Base-by-base conservation (phyloP, 2,888 invertebrate species). In the Tenthredo livida region DNA sequence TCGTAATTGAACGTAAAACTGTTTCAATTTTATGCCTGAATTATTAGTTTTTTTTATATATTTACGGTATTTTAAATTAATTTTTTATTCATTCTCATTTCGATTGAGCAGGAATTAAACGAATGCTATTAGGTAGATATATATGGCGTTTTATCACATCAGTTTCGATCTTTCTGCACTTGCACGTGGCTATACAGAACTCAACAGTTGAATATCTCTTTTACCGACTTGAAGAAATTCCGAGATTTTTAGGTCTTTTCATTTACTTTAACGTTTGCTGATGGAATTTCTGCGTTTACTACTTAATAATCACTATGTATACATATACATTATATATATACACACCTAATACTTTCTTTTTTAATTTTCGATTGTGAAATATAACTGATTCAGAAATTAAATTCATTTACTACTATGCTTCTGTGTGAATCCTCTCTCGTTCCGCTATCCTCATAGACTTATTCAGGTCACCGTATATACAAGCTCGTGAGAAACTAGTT, bases 401-500 rank as follows among this genome's bases (percentile, higher is more conserved):
- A 54, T 54, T 54, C 17, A 54, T 54, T 54, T n/a, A 54, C 54
- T 0, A 54, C 54, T 0, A 54, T 54, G 54, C 54, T 54, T 54
- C 54, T n/a, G 15, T n/a, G 15, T n/a, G 7, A 54, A 7, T n/a
- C n/a, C 47, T 47, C 47, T 54, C 54, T 54, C 54, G 54, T 54
- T 54, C 54, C 54, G 54, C 54, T 54, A 54, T 54, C n/a, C 50
- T 54, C n/a, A 54, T n/a, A n/a, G 54, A n/a, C 54, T n/a, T 54
- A 54, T 54, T 54, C 54, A 54, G 54, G 54, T 54, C 54, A 54
- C 54, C n/a, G n/a, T 54, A 4, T 3, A n/a, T 29, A 29, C 2
- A 29, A 54, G 54, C 54, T 54, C 54, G 54, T 54, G 54, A 54
- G 54, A 54, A 54, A 54, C 54, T 54, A n/a, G 54, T 54, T 54